These are phyloP conservation scores for Sisyra terminalis DNA, from an alignment of 2,888 invertebrate species.

Conservation along the genomic window DNA sequence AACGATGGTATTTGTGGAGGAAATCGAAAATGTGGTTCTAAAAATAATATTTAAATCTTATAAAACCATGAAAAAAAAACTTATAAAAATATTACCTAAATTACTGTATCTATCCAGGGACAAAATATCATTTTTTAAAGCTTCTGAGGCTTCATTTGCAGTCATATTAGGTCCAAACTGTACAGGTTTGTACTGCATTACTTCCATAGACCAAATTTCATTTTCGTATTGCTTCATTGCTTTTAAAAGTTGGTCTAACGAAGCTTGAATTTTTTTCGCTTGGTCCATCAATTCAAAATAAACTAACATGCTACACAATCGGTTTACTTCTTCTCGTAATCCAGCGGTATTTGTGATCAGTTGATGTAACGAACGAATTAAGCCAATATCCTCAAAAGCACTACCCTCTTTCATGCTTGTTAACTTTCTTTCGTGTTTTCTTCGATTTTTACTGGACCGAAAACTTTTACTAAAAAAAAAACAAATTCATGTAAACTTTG, in stretches of 20 bases:
- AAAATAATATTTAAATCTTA: conserved; percentile 1
- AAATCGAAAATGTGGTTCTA: conserved; percentile 5
- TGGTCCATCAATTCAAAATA: conserved; percentile 28
- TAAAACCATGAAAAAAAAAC: not conserved
- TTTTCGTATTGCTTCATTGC: conserved; percentile 2
- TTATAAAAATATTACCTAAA: conserved; percentile 2
- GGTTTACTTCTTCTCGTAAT: conserved; percentile 36
- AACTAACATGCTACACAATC: conserved; percentile 33
- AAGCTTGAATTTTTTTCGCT: conserved; percentile 17
- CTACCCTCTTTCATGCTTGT: conserved; percentile 78
- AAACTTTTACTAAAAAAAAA: conserved; percentile 36
- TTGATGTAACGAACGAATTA: conserved; percentile 52
- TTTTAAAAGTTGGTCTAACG: conserved; percentile 1
- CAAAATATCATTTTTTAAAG: conserved; percentile 1
- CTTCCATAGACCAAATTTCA: conserved; percentile 3
- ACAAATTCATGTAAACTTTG: too few relatives aligned
- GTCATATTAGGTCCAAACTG: conserved; percentile 7
- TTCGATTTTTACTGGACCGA: conserved; percentile 60
- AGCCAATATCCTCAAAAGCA: conserved; percentile 72
- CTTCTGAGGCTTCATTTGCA: not conserved
- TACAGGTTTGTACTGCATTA: not conserved
- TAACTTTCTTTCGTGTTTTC: conserved; percentile 73
- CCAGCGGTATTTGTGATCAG: conserved; percentile 39
- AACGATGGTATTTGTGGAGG: not conserved
- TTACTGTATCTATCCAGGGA: not conserved